These are phyloP conservation scores for Aphaenogaster rudis DNA, from an alignment of 1,140 invertebrate species.

Conservation along the genomic window DNA sequence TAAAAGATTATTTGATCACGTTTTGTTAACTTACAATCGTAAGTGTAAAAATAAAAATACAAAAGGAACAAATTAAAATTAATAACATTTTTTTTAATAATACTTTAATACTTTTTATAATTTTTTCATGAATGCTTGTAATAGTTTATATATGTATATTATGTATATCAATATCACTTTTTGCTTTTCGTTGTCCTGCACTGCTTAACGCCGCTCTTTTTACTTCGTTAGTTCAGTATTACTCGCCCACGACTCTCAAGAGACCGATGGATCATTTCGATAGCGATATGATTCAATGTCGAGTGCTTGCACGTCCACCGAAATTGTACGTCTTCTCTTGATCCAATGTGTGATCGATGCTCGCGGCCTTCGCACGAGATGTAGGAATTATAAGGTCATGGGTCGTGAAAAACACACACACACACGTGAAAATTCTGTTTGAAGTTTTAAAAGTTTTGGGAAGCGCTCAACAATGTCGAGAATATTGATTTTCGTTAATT, in stretches of 20 bases:
- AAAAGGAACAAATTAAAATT: background rate
- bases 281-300: conserved; percentile 65
- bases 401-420: conserved; percentile 18
- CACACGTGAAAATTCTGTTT: background rate
- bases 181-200: background rate
- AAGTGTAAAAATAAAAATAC: background rate
- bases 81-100: background rate
- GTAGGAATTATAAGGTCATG: conserved; percentile 63
- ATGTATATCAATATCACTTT: background rate
- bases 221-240: conserved; percentile 14
- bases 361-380: conserved; percentile 46
- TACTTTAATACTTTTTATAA: background rate
- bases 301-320: conserved; percentile 60
- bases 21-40: background rate
- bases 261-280: conserved; percentile 11
- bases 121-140: background rate
- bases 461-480: conserved; percentile 4
- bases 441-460: conserved; percentile 34
- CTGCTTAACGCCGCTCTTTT: background rate
- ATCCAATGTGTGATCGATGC: conserved; percentile 56
- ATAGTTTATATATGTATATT: background rate
- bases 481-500: conserved; percentile 44
- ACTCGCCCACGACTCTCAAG: background rate
- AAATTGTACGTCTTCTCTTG: conserved; percentile 70
- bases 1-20: background rate